phyloP scores from a whole-genome alignment of 2,797 vertebrate genomes.

The Notolepis coatsorum region DNA sequence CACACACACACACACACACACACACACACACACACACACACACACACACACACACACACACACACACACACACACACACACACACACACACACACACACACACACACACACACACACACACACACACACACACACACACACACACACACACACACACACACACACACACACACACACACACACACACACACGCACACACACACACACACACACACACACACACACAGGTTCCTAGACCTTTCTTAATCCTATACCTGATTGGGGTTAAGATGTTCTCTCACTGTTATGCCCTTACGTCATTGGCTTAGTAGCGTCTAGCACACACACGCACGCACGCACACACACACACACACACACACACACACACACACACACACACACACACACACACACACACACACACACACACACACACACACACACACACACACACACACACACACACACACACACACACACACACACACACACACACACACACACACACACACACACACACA shows the following conservation, averaged over 20 bases:
- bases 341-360: conserved; percentile 11
- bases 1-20: too few relatives aligned
- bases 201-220: conserved; percentile 15
- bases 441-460: too few relatives aligned
- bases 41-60: too few relatives aligned
- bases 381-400: conserved; percentile 44
- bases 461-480: too few relatives aligned
- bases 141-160: conserved; percentile 1
- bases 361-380: conserved; percentile 19
- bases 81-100: not conserved
- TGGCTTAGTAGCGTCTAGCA: too few relatives aligned
- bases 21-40: too few relatives aligned
- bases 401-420: too few relatives aligned
- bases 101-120: not conserved
- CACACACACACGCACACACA: not conserved
- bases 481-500: too few relatives aligned
- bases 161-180: not conserved
- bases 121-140: not conserved
- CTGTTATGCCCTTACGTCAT: conserved; percentile 57
- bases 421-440: too few relatives aligned
- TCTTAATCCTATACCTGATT: conserved; percentile 72
- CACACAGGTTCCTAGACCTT: conserved; percentile 10
- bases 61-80: too few relatives aligned
- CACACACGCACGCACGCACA: conserved; percentile 20
- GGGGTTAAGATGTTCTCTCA: conserved; percentile 74